Evolutionary conservation across 2,888 invertebrate species (phyloP), one percentile per base, ranked within the genome.

Genomic region (Dione juno): DNA sequence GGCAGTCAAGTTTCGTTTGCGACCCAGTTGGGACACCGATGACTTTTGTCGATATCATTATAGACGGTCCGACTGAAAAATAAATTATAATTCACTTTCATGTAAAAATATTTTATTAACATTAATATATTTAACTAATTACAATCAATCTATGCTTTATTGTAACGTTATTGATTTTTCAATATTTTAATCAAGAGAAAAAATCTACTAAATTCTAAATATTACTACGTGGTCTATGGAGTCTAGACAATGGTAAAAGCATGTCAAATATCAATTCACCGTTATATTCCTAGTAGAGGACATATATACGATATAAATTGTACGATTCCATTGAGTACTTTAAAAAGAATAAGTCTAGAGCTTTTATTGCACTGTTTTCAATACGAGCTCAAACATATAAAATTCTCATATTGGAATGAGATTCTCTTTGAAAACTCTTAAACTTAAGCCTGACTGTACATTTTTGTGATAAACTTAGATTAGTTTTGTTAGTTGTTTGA

Each of bases 21-120:
- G 94, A 94, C 14, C 95, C 94, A 40, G 95, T 91, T 0, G 95
- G 95, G 0, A 95, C 95, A 35, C 95, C 95, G 53, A 96, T 89
- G 76, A 96, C 90, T 85, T 96, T 94, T 76, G 95, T 94, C 8
- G 94, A 90, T 45, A 95, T 95, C 80, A 94, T 93, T 68, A 95
- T 94, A 77, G 94, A 94, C 45, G 96, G 96, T 21, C 94, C 90
- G 90, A 96, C 96, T 96, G 90, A 72, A 77, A 71, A 13, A 80
- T 81, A 72, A 64, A 11, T 5, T 63, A 6, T 2, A 45, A 19
- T 64, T 14, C 45, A 21, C 45, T 43, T 16, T 16, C 1, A 14
- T n/a, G 8, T 41, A 28, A 3, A 35, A 19, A 48, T 40, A 13
- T 21, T 9, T 48, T n/a, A 16, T 35, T n/a, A 63, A 35, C 35